phyloP scores from a whole-genome alignment of 2,797 vertebrate genomes.

The Epinephelus malabaricus region DNA sequence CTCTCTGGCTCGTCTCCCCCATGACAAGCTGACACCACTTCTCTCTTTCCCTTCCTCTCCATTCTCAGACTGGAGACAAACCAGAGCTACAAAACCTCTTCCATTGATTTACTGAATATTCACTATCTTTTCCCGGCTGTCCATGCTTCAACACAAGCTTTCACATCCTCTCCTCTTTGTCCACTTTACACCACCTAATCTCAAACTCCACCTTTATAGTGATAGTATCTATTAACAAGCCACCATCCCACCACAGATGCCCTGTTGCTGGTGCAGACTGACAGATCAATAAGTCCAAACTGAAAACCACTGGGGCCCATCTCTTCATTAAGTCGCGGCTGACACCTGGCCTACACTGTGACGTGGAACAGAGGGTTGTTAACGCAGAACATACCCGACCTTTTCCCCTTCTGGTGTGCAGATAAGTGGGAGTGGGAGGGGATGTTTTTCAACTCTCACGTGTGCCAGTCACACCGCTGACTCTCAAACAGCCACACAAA shows the following conservation, averaged over 20 bases:
- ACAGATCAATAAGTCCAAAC: conserved; percentile 76
- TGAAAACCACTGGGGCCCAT: conserved; percentile 72
- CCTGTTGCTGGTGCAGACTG: conserved; percentile 46
- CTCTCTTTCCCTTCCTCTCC: background rate
- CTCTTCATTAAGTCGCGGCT: conserved; percentile 71
- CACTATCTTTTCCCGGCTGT: conserved; percentile 8
- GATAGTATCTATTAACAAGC: conserved; percentile 66
- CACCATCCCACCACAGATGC: conserved; percentile 21
- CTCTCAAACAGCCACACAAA: conserved; percentile 7
- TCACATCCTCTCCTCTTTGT: conserved; percentile 13
- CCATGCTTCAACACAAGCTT: conserved; percentile 14
- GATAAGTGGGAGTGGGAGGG: conserved; percentile 39
- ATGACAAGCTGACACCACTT: conserved; percentile 23
- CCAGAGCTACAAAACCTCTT: conserved; percentile 29
- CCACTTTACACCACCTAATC: conserved; percentile 19
- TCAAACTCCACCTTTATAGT: conserved; percentile 34
- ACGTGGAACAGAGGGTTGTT: conserved; percentile 42
- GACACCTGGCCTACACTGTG: conserved; percentile 51
- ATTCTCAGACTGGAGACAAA: conserved; percentile 41
- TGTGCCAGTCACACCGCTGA: conserved; percentile 4
- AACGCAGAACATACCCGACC: conserved; percentile 54
- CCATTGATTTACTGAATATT: conserved; percentile 13
- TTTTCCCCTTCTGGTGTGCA: conserved; percentile 35
- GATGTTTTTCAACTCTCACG: conserved; percentile 12
- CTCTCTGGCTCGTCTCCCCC: conserved; percentile 46